Conservation (phyloP, 92 coral and sea anemone genomes). For the Epizoanthus stellaris region DNA sequence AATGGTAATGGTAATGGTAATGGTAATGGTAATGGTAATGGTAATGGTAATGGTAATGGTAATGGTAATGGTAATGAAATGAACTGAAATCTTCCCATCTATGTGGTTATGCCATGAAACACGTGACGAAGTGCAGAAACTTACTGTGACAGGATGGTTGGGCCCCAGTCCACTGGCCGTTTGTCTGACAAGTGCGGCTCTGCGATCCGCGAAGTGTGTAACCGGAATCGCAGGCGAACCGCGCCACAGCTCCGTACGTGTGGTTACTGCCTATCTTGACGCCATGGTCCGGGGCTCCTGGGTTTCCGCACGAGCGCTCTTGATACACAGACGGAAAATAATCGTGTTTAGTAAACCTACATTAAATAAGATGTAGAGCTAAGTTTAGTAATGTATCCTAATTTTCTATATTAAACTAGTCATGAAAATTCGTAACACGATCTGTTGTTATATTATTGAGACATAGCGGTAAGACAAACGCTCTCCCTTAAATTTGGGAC, state of each 20-base stretch:
- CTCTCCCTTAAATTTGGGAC: too few species aligned
- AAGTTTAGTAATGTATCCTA: too few species aligned
- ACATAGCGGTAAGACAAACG: too few species aligned
- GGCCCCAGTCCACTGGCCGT: slow-evolving; percentile 91
- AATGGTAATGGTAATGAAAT: too few species aligned
- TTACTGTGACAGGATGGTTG: slow-evolving; percentile 92
- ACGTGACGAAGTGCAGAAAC: slow-evolving; percentile 6
- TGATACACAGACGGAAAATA: neutral
- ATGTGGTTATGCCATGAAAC: neutral
- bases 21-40: too few species aligned
- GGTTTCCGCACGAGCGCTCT: slow-evolving; percentile 97
- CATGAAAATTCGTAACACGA: too few species aligned
- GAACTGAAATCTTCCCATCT: neutral
- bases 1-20: too few species aligned
- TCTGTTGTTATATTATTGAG: too few species aligned
- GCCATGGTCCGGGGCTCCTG: slow-evolving; percentile 87
- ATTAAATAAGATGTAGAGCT: too few species aligned
- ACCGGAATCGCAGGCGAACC: slow-evolving; percentile 77
- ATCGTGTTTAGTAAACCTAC: neutral
- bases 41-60: too few species aligned
- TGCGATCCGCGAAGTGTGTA: slow-evolving; percentile 75
- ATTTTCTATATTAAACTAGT: too few species aligned
- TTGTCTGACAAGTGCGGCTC: slow-evolving; percentile 79
- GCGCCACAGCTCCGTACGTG: slow-evolving; percentile 77
- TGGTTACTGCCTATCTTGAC: slow-evolving; percentile 83